These are phyloP conservation scores for Graptemys geographica DNA, from an alignment of 2,797 vertebrate genomes.

Conservation along the genomic window DNA sequence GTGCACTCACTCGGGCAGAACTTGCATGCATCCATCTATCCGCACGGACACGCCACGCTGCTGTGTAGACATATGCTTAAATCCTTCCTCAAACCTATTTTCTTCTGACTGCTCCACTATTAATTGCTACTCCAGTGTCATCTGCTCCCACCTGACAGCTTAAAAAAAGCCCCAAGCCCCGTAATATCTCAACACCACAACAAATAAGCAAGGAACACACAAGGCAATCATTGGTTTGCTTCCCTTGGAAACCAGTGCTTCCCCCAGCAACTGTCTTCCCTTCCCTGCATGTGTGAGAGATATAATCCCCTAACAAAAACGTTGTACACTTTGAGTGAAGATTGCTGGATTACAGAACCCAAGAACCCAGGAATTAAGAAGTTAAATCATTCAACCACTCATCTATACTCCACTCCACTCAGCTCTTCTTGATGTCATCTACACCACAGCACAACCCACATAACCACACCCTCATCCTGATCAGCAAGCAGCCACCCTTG, in stretches of 20 bases:
- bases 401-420: neutral
- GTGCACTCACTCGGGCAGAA: neutral
- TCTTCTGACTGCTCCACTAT: neutral
- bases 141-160: neutral
- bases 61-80: neutral
- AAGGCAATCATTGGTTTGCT: accelerated
- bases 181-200: neutral
- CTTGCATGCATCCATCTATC: neutral
- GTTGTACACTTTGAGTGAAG: neutral
- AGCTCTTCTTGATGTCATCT: neutral
- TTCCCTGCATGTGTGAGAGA: accelerated
- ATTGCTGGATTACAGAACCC: neutral
- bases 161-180: neutral
- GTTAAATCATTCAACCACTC: neutral
- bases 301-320: neutral
- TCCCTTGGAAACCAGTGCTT: neutral
- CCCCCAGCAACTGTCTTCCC: accelerated
- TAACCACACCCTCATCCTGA: neutral
- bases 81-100: neutral
- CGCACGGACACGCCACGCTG: neutral
- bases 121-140: neutral
- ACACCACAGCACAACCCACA: neutral
- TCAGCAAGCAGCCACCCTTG: neutral
- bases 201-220: accelerated
- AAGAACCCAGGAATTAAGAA: neutral